Evolutionary conservation across 2,888 invertebrate genomes (phyloP), one percentile per base, ranked within the genome.

Genomic region (Eledona agricola): DNA sequence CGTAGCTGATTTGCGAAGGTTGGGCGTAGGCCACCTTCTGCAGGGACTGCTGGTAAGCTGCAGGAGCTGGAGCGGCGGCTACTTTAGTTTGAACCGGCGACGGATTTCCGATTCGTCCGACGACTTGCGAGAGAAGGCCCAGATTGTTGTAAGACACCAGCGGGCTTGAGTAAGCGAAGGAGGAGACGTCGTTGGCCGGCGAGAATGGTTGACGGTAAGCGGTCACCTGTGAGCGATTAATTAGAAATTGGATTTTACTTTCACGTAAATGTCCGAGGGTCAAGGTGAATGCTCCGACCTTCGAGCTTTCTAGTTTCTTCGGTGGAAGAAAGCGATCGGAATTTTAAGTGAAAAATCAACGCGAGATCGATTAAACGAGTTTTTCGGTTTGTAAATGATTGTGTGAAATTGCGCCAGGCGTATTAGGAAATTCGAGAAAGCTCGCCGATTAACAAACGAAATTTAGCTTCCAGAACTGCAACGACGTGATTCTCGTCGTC

Each of bases 131-230:
- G 3, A 74, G 57, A 4, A 74, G 63, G 7, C 76, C 76, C 7
- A 69, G 57, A 56, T 71, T 75, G 45, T 70, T 72, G 63, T 76
- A 76, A 3, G 67, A 60, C 2, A 76, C 76, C 12, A 74, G 56
- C 4, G 76, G 76, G 47, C 73, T 75, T 23, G 69, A 68, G 57
- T 74, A 76, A 55, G 70, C 69, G 65, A 76, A 76, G 38, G 70
- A 67, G 1, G 75, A 76, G 2, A 76, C 76, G 31, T 74, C 73
- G 16, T 69, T 69, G n/a, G 76, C 76, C 47, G 72, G 65, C 0
- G 75, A 76, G 52, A 71, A 75, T n/a, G 17, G 50, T 10, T 16
- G 40, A 4, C 42, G 10, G 32, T 40, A 26, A 5, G 15, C 25
- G 5, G 40, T 26, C n/a, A 35, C 31, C 37, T 51, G 51, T 6